phyloP scores from a whole-genome alignment of 2,797 vertebrate genomes.

The Buphagus erythrorhynchus region DNA sequence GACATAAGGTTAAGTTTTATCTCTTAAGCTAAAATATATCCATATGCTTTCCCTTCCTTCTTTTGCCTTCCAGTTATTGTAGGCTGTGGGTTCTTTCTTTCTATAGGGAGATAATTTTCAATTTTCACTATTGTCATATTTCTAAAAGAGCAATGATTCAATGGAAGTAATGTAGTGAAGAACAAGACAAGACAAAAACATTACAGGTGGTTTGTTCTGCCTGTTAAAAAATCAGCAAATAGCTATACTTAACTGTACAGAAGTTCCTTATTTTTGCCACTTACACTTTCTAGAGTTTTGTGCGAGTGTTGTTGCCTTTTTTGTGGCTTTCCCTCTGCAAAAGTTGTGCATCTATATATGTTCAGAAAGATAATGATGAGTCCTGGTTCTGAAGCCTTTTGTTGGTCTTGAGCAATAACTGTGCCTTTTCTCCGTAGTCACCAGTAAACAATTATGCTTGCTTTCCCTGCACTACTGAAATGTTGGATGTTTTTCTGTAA shows the following conservation, averaged over 20 bases:
- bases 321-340: not conserved
- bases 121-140: not conserved
- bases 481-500: conserved; percentile 65
- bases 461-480: conserved; percentile 64
- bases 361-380: not conserved
- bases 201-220: not conserved
- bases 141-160: not conserved
- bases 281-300: not conserved
- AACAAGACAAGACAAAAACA: not conserved
- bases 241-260: not conserved
- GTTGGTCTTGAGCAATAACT: conserved; percentile 18
- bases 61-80: not conserved
- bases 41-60: not conserved
- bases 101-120: not conserved
- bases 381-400: conserved; percentile 7
- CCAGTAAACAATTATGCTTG: conserved; percentile 38
- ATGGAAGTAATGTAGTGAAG: not conserved
- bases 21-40: not conserved
- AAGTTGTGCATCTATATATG: not conserved
- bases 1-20: not conserved
- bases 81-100: not conserved
- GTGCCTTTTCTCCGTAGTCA: conserved; percentile 31
- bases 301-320: not conserved
- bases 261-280: not conserved
- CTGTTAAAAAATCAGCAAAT: not conserved